Base-by-base conservation (phyloP, 2,888 invertebrate species). In the Halictus ligatus region DNA sequence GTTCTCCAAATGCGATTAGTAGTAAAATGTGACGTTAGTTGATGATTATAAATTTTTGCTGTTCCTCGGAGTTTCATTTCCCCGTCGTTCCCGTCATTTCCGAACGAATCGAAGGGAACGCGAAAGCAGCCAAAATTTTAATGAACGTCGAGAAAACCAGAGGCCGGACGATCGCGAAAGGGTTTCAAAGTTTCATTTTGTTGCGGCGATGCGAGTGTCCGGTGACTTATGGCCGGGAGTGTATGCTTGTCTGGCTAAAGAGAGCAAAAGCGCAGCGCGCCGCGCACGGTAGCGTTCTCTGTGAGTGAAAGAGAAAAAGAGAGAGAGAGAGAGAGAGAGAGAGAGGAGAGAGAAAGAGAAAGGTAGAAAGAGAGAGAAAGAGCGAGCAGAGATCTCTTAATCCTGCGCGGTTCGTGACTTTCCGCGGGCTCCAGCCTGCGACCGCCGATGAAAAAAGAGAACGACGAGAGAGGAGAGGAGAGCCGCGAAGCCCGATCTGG, bases 351-450 rank as follows among this genome's bases (percentile, higher is more conserved):
- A 13, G 25, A 54, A 54, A 58, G 58, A 58, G n/a, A 35, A 35
- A 35, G 35, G 4, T 35, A 35, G 25, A 60, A 12, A 29, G 6
- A 64, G 54, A 60, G 13, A 13, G 60, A 54, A 54, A 58, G 58
- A 58, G n/a, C 58, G 25, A 6, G 54, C 29, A 69, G 84, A 76
- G 84, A 80, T 83, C 83, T 80, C 80, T 80, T 75, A 78, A 84
- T 78, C 80, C 78, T 84, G 84, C 85, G 75, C 60, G 69, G 69
- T 81, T 84, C 80, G 86, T 78, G 86, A 83, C 85, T 81, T 86
- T 81, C 75, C 75, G 75, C 35, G 29, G 58, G 72, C 78, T 74
- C 76, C 84, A 25, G 76, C 72, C 69, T 64, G 76, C 79, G 58
- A 80, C 76, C 78, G 73, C 35, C 73, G 78, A 74, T 50, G 50